Conservation (phyloP, 2,797 vertebrate species). For the Ambastaia sidthimunki region DNA sequence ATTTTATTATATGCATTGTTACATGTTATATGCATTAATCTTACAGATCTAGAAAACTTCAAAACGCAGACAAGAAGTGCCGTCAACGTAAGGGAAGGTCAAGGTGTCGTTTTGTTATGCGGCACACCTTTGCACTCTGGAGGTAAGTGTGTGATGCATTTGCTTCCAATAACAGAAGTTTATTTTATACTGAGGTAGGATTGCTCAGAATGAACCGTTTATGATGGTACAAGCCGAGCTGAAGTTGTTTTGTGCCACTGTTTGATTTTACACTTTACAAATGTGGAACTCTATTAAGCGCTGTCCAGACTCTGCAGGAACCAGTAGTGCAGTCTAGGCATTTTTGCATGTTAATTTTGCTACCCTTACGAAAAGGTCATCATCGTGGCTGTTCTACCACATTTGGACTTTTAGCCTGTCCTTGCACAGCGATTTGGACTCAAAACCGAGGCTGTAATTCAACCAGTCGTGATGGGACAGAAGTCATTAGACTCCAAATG, state of each 20-base stretch:
- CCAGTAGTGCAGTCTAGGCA: neutral
- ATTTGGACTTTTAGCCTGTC: conserved; percentile 20
- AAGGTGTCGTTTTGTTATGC: conserved; percentile 92
- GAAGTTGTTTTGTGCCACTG: neutral
- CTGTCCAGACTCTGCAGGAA: neutral
- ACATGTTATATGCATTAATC: conserved; percentile 1
- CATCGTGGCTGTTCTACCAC: conserved; percentile 29
- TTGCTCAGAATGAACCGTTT: too few species aligned
- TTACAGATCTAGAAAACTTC: conserved; percentile 87
- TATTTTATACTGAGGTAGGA: neutral
- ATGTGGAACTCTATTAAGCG: neutral
- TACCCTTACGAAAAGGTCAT: conserved; percentile 17
- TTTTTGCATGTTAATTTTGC: neutral
- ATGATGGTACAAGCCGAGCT: neutral
- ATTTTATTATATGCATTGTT: neutral
- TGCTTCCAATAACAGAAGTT: neutral
- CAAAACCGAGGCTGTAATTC: conserved; percentile 48
- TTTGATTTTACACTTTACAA: neutral
- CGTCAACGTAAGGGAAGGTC: conserved; percentile 92
- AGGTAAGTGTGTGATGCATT: conserved; percentile 78
- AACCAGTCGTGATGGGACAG: conserved; percentile 56
- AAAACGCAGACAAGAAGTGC: conserved; percentile 85
- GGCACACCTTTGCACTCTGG: conserved; percentile 85
- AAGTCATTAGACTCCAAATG: conserved; percentile 51
- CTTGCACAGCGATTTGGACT: conserved; percentile 29